Percentiles rank a stretch among this genome's conserved stretches.
These are phyloP conservation scores for Dendroctonus ponderosae DNA, from an alignment of 1,140 invertebrate genomes.

Conservation along the genomic window DNA sequence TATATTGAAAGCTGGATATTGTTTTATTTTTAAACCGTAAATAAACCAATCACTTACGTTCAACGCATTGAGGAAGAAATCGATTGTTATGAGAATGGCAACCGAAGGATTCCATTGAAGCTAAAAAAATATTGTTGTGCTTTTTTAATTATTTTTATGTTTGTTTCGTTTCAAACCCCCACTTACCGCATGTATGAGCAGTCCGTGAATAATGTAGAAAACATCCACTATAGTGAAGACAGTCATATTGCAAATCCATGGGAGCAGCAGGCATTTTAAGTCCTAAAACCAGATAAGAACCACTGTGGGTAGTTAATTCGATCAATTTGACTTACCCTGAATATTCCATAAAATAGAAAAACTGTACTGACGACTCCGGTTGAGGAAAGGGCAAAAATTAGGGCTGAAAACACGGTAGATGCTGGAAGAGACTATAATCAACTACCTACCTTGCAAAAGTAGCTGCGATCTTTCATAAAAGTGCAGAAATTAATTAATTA, in stretches of 20 bases:
- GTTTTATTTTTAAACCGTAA: background rate
- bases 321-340: conserved; percentile 49
- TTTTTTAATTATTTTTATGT: background rate
- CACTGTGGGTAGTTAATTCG: background rate
- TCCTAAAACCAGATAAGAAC: conserved; percentile 23
- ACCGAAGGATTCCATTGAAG: conserved; percentile 60
- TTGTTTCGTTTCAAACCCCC: background rate
- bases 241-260: conserved; percentile 40
- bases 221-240: conserved; percentile 38
- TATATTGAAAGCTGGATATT: background rate
- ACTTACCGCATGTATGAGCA: conserved; percentile 40
- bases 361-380: conserved; percentile 54
- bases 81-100: conserved; percentile 63
- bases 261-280: conserved; percentile 37
- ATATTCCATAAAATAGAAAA: conserved; percentile 54
- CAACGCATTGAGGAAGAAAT: conserved; percentile 63
- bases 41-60: conserved; percentile 57
- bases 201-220: conserved; percentile 36
- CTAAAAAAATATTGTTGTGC: conserved; percentile 54
- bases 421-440: conserved; percentile 48
- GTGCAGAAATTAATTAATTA: too few species aligned
- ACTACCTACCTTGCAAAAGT: background rate
- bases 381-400: conserved; percentile 52
- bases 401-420: conserved; percentile 53
- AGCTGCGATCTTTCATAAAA: background rate